phyloP scores from a whole-genome alignment of 2,888 invertebrate genomes.

The Drosophila paranaensis region DNA sequence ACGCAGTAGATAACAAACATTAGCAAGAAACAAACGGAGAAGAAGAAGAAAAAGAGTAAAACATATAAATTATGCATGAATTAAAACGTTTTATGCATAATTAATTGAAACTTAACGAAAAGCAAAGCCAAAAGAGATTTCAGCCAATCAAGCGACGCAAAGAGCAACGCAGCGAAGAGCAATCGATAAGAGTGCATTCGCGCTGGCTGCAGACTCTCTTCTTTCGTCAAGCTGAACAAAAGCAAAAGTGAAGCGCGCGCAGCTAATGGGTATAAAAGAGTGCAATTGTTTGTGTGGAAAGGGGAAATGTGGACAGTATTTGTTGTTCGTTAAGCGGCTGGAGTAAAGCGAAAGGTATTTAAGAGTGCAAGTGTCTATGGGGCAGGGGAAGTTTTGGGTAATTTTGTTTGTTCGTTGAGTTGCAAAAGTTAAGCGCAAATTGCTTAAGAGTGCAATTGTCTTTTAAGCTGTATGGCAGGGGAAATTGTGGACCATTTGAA shows the following conservation, averaged over 20 bases:
- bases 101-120: slow-evolving; percentile 13
- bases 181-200: slow-evolving; percentile 18
- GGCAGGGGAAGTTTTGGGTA: not conserved
- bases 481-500: not conserved
- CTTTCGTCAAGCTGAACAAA: slow-evolving; percentile 27
- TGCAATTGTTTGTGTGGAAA: not conserved
- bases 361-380: slow-evolving; percentile 13
- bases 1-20: slow-evolving; percentile 15
- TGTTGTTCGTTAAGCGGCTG: not conserved
- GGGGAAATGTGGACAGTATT: not conserved
- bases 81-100: slow-evolving; percentile 28
- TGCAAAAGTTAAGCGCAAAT: not conserved
- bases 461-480: not conserved
- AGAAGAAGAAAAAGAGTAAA: not conserved
- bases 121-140: slow-evolving; percentile 1
- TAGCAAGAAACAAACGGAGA: not conserved
- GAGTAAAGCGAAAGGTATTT: not conserved
- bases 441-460: not conserved
- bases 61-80: slow-evolving; percentile 9
- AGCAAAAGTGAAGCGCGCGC: slow-evolving; percentile 24
- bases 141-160: not conserved
- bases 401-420: not conserved
- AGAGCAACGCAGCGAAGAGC: slow-evolving; percentile 27
- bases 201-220: slow-evolving; percentile 11
- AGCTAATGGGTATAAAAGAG: slow-evolving; percentile 4